Base-by-base conservation (phyloP, 2,797 vertebrate genomes). In the Premnoplex brunnescens region DNA sequence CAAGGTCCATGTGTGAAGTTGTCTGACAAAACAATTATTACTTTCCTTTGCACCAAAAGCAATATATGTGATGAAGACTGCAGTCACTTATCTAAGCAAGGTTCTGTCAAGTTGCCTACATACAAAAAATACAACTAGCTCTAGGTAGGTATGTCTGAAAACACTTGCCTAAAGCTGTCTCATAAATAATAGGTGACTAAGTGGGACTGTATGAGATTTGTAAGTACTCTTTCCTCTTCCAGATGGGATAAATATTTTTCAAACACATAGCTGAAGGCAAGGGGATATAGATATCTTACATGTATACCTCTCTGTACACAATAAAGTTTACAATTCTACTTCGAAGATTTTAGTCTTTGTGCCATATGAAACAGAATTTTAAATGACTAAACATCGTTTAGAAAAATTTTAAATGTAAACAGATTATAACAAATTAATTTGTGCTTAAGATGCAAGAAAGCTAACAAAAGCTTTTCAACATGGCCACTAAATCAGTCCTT, bases 111-210 rank as follows among this genome's bases (percentile, higher is more conserved):
- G 34, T 26, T 89, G 60, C 68, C 55, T 39, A 37, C 32, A 17
- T 46, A 46, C 44, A 72, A 67, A 89, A 90, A 89, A 68, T 78
- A 92, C 16, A 7, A 85, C 36, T 63, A 82, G 41, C 5, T 88
- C 9, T 69, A 69, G 54, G 52, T 66, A 88, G 43, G 51, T 74
- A 39, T 75, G n/a, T 86, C 56, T 91, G 80, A 94, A 93, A 94
- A 89, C 73, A 77, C n/a, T 91, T 91, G 68, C 89, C 60, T 95
- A 81, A 93, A 95, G 78, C 7, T 0, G 27, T 85, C 71, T 87
- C 39, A 81, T 91, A 95, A 95, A 93, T 88, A 95, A 73, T 4
- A 82, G 48, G 52, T 5, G 8, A 76, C 62, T 73, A 85, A 81
- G 26, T 43, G 76, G 91, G 56, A 74, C 69, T 27, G 4, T 54